Conservation (phyloP, 2,888 invertebrate species). For the Drosophila tanythrix region DNA sequence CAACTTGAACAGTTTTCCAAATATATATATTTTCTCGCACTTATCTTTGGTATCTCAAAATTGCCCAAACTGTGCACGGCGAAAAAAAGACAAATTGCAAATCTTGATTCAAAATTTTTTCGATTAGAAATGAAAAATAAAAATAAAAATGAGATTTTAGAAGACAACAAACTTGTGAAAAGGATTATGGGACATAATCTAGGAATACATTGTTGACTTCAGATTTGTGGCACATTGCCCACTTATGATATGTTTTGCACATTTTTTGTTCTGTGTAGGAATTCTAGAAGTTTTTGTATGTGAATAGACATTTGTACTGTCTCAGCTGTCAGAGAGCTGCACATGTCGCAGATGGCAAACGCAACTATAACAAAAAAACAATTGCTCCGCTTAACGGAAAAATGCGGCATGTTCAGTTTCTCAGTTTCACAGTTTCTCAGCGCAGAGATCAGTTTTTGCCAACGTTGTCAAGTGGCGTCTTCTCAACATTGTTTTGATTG, state of each 20-base stretch:
- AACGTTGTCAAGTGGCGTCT: slow-evolving; percentile 18
- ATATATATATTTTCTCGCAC: not conserved
- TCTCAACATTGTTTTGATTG: slow-evolving; percentile 21
- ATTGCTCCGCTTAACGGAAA: slow-evolving; percentile 42
- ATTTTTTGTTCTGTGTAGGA: not conserved
- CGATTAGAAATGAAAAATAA: not conserved
- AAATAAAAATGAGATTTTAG: not conserved
- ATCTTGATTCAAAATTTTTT: not conserved
- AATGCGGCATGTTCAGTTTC: slow-evolving; percentile 44
- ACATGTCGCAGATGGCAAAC: slow-evolving; percentile 14
- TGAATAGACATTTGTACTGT: slow-evolving; percentile 28
- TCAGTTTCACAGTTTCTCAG: slow-evolving; percentile 12
- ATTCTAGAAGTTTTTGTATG: not conserved
- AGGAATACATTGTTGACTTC: not conserved
- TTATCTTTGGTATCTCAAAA: not conserved
- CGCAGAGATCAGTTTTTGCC: slow-evolving; percentile 1
- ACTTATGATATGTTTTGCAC: rapidly evolving
- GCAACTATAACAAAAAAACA: slow-evolving; percentile 10
- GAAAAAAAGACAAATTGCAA: not conserved
- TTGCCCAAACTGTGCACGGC: not conserved
- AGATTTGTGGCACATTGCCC: not conserved
- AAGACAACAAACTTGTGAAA: not conserved
- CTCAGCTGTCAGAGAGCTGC: slow-evolving; percentile 30
- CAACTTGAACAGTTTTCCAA: not conserved
- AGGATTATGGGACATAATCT: not conserved